Evolutionary conservation across 2,888 invertebrate genomes (phyloP), one percentile per base, ranked within the genome.

Genomic region (Horisme vitalbata): DNA sequence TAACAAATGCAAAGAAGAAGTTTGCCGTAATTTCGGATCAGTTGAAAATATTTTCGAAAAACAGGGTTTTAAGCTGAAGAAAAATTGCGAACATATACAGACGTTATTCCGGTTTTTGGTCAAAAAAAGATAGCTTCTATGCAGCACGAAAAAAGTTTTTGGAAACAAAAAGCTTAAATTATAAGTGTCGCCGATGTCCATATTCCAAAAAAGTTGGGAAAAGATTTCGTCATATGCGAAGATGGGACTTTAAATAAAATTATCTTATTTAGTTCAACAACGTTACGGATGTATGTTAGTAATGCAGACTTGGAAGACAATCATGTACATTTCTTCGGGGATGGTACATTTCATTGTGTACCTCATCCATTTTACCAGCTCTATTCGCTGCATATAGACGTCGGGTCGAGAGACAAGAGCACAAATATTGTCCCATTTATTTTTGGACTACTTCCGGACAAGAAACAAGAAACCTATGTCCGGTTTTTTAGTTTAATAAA

Each of bases 61-160:
- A 38, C 24, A 18, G 24, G 26, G 38, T 33, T 20, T 23, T 13
- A 43, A 39, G 23, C 35, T 44, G 23, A 49, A 49, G 39, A 44
- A 39, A 32, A 34, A 38, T 30, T 43, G 43, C 34, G 18, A 34
- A 9, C 24, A 14, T 14, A 23, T 11, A 39, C 39, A 26, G 38
- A 33, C 23, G 32, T 34, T 37, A 43, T 48, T 37, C 41, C 47
- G 27, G 28, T 11, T 38, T 38, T 37, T 30, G 34, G 13, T 43
- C 48, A 23, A 38, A 38, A 43, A 48, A 39, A 43, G 38, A 43
- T 39, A 34, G 38, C 18, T 14, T 48, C 26, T 44, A 44, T 26
- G 26, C 20, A 32, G 43, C 38, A 30, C 34, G 39, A 44, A 48
- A 48, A 34, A 37, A 32, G 28, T 41, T 43, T 43, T 43, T 47